Evolutionary conservation across 2,113 vertebrate genomes (phyloP), one percentile per base, ranked within the genome.

Genomic region (Turnix velox): DNA sequence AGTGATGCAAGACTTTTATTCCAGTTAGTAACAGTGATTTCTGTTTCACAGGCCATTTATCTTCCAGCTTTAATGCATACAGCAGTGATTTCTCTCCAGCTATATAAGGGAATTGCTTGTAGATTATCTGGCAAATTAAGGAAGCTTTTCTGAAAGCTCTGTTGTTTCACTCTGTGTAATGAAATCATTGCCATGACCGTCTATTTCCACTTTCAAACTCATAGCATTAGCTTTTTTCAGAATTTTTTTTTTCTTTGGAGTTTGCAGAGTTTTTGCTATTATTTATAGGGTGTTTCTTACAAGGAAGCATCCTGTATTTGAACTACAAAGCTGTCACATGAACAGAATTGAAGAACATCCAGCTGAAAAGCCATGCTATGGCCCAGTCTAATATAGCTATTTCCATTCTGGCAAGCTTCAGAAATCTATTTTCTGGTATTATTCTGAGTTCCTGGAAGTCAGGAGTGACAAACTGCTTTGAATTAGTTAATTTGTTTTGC

Each of bases 31-130:
- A 66, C 92, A 95, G 25, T 81, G 54, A 87, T 92, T 96, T 96
- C 80, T 74, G 24, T 87, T 92, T 96, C 62, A 84, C 66, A 84
- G 66, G 72, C 82, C 80, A 75, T 97, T 96, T 94, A 65, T 96
- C 93, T 95, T 93, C 52, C 72, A 72, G 63, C 79, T 95, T 94
- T 92, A 93, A 95, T 94, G 82, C 72, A 91, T 40, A 27, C 48
- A 77, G 37, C 58, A 87, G 55, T 68, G 43, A 92, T 94, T 95
- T 92, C 77, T 93, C 73, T 94, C 74, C 67, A 90, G 52, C 89
- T 86, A 89, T 95, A 93, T 89, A 92, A 94, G 79, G 94, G 95
- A 95, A 93, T 93, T 77, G 87, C 63, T 93, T 80, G 84, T 95
- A 93, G 71, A 94, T 97, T 87, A 91, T 90, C 62, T 61, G 76